Conservation (phyloP, 23 tunicate species). For the Halocynthia aurantium region DNA sequence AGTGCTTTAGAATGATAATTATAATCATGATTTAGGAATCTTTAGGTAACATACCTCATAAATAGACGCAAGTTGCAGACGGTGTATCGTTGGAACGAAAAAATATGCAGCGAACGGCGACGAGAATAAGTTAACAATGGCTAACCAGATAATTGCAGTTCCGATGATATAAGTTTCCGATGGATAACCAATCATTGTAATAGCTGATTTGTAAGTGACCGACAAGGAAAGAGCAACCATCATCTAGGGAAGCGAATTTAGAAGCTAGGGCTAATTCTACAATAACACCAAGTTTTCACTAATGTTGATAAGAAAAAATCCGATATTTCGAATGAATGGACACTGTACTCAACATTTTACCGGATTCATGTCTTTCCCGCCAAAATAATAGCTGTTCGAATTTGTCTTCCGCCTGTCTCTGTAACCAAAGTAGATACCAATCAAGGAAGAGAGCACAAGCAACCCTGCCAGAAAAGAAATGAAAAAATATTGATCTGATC, state of each 20-base stretch:
- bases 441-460: background rate
- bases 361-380: slow-evolving; percentile 15
- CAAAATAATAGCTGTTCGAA: slow-evolving; percentile 8
- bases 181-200: slow-evolving; percentile 18
- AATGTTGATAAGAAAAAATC: background rate
- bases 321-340: background rate
- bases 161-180: slow-evolving; percentile 13
- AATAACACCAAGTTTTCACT: background rate
- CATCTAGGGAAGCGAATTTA: background rate
- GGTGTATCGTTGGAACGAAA: slow-evolving; percentile 11
- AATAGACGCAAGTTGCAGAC: slow-evolving; percentile 1
- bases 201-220: slow-evolving; percentile 16
- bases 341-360: background rate
- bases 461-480: background rate
- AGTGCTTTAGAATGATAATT: background rate
- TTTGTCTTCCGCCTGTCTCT: slow-evolving; percentile 13
- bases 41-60: slow-evolving; percentile 13
- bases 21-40: background rate
- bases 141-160: slow-evolving; percentile 9
- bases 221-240: slow-evolving; percentile 10
- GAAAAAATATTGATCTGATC: too few relatives aligned
- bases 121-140: background rate
- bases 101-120: background rate
- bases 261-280: background rate
- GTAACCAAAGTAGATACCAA: slow-evolving; percentile 16